Conservation (phyloP, 1,140 invertebrate genomes). For the Nasonia longicornis region DNA sequence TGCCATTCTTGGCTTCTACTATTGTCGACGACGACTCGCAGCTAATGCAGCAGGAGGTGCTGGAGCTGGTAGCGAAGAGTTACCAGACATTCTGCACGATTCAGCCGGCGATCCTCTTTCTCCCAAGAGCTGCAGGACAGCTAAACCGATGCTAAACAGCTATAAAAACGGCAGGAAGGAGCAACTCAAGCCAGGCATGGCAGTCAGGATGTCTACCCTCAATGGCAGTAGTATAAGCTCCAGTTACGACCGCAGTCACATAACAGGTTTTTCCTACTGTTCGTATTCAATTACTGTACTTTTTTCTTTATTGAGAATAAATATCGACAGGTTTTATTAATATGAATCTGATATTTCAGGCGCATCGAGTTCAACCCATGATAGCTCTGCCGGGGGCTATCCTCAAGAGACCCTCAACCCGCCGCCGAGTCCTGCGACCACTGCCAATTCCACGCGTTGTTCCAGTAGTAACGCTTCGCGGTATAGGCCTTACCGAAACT, state of each 20-base stretch:
- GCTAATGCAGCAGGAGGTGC: neutral
- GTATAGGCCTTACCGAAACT: constrained; percentile 79
- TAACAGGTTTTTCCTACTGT: constrained; percentile 71
- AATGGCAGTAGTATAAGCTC: constrained; percentile 74
- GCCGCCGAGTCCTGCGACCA: constrained; percentile 88
- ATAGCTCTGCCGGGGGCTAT: constrained; percentile 72
- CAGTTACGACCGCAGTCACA: constrained; percentile 83
- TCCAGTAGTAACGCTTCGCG: constrained; percentile 72
- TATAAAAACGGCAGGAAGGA: constrained; percentile 66
- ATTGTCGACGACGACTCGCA: constrained; percentile 60
- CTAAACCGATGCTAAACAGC: constrained; percentile 59
- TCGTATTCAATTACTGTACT: constrained; percentile 15
- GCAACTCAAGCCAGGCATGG: constrained; percentile 69
- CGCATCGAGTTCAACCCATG: constrained; percentile 82
- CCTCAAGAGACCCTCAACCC: constrained; percentile 88
- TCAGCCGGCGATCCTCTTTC: constrained; percentile 74
- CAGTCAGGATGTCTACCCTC: constrained; percentile 74
- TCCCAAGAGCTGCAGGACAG: constrained; percentile 63
- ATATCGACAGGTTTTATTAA: neutral
- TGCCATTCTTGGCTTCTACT: constrained; percentile 64
- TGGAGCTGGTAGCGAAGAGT: constrained; percentile 65
- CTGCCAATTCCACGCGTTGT: constrained; percentile 72
- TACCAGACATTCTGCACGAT: constrained; percentile 70
- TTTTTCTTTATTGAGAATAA: neutral
- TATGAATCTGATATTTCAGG: constrained; percentile 64